Base-by-base conservation (phyloP, 2,888 invertebrate species). In the Athrips mouffetella region DNA sequence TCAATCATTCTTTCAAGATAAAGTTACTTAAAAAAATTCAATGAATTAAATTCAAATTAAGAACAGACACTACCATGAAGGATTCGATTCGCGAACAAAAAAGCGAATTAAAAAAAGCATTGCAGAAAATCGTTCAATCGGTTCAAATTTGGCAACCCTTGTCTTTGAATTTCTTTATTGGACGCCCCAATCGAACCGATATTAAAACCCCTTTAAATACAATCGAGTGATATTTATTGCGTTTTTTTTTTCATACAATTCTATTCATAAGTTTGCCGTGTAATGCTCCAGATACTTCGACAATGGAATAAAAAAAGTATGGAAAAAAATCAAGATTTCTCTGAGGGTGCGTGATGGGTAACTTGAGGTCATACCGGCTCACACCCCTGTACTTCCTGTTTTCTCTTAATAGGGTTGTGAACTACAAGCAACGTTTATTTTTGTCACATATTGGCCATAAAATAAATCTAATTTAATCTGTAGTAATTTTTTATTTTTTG, bases 181-280 rank as follows among this genome's bases (percentile, higher is more conserved):
- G 50, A 60, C 53, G 67, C 81, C 84, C 83, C 80, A 80, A 82
- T 82, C 70, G 77, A 67, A 71, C 67, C 70, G 64, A 80, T 80
- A 85, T 84, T 85, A 82, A 80, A 81, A 80, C 87, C 87, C 75
- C 84, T 71, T 79, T 85, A 85, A 87, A 77, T 77, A 79, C 83
- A 84, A 86, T 85, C 63, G 80, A 79, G 83, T 79, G 77, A 86
- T 88, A 87, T 88, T 87, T 88, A 88, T 88, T 86, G 83, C 74
- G 65, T 73, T 84, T 81, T 83, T 83, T 84, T 79, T n/a, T 71
- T 30, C 44, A 11, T 35, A 68, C 49, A 55, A 60, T 65, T 68
- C 67, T 69, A 75, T 73, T 72, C 68, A 80, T 74, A 55, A 53
- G 59, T 61, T 62, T 57, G 62, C 67, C 72, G 63, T 76, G 80